phyloP scores from a whole-genome alignment of 2,797 vertebrate species.

The Iguana delicatissima region DNA sequence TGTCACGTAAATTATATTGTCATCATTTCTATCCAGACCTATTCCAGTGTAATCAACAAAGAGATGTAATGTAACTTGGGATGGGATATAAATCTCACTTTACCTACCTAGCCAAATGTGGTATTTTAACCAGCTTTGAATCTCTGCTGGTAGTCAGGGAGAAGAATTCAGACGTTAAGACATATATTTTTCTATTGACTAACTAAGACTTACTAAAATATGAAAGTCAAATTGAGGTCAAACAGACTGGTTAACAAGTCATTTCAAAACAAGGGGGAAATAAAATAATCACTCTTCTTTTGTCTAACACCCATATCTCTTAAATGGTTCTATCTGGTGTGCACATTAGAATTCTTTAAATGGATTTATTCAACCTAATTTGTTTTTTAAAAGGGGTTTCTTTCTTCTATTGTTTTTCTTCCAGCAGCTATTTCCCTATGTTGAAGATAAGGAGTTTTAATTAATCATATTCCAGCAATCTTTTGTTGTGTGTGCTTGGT shows the following conservation, averaged over 20 bases:
- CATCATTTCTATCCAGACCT: background rate
- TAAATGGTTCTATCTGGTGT: background rate
- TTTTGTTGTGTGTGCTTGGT: slow-evolving; percentile 52
- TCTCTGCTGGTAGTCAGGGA: background rate
- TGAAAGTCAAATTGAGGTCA: slow-evolving; percentile 6
- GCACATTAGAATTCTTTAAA: background rate
- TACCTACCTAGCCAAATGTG: background rate
- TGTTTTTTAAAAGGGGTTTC: slow-evolving; percentile 56
- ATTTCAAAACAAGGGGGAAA: background rate
- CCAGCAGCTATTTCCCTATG: slow-evolving; percentile 54
- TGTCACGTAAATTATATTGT: background rate
- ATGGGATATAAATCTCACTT: background rate
- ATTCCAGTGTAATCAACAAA: background rate
- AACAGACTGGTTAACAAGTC: background rate
- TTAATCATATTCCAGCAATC: slow-evolving; percentile 71
- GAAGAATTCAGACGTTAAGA: too few species aligned
- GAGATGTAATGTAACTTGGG: background rate
- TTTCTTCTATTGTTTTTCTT: slow-evolving; percentile 61
- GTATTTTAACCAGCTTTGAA: background rate
- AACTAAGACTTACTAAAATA: background rate
- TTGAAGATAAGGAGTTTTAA: slow-evolving; percentile 67
- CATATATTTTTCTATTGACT: background rate
- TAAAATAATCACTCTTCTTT: background rate
- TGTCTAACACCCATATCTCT: slow-evolving; percentile 6
- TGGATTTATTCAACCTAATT: slow-evolving; percentile 47